These are phyloP conservation scores for Orbicella faveolata DNA, from an alignment of 64 coral and sea anemone genomes.

Conservation along the genomic window DNA sequence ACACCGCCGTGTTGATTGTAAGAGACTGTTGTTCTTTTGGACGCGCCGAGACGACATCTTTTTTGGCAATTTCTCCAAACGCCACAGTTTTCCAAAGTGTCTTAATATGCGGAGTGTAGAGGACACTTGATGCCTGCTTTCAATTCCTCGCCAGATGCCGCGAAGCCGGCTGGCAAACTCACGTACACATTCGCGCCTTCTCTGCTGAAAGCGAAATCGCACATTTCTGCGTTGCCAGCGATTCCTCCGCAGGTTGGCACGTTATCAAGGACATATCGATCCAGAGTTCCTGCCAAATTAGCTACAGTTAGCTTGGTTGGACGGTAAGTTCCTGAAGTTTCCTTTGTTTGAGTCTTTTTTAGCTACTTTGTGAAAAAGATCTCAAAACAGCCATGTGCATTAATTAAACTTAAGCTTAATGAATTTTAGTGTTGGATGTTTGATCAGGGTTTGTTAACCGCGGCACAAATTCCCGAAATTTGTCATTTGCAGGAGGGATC, in stretches of 20 bases:
- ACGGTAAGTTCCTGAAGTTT: neutral
- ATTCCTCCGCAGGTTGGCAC: slow-evolving; percentile 19
- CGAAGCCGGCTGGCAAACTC: slow-evolving; percentile 19
- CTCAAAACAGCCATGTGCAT: too few relatives aligned
- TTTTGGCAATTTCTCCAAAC: neutral
- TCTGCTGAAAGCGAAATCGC: neutral
- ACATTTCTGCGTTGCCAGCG: slow-evolving; percentile 18
- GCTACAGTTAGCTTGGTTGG: slow-evolving; percentile 38
- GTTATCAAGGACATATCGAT: slow-evolving; percentile 23
- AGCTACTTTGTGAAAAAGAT: too few relatives aligned
- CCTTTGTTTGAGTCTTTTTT: neutral
- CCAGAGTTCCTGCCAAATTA: slow-evolving; percentile 29
- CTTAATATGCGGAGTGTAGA: slow-evolving; percentile 2
- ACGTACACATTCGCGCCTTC: slow-evolving; percentile 23
- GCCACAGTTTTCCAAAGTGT: neutral
- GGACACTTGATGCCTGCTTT: slow-evolving; percentile 20
- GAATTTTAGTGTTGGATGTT: neutral
- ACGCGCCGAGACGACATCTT: neutral
- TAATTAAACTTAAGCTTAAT: too few relatives aligned
- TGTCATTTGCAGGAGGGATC: slow-evolving; percentile 26
- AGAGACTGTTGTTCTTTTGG: neutral
- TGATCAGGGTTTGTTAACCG: neutral
- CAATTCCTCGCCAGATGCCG: neutral
- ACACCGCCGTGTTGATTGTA: slow-evolving; percentile 18
- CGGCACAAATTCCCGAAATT: neutral